phyloP scores from a whole-genome alignment of 2,113 vertebrate genomes.

The Mobula birostris region DNA sequence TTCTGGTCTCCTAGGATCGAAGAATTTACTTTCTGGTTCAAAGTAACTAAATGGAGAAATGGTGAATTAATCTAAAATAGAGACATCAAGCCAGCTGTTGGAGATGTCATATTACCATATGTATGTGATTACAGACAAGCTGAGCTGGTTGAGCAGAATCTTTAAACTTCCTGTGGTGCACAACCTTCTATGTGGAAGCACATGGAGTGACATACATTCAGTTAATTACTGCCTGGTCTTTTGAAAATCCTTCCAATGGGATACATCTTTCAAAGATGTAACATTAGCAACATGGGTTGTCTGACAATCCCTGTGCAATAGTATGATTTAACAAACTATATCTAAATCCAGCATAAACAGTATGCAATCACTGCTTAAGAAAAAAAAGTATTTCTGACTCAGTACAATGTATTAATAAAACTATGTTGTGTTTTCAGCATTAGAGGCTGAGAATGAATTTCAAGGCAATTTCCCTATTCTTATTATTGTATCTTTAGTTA shows the following conservation, averaged over 20 bases:
- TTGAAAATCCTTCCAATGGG: not conserved
- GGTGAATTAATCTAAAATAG: not conserved
- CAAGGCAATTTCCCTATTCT: not conserved
- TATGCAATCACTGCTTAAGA: not conserved
- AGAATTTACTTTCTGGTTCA: not conserved
- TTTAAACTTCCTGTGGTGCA: not conserved
- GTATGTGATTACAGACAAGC: not conserved
- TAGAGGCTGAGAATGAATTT: too few relatives aligned
- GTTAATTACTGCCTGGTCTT: not conserved
- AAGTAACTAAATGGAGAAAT: not conserved
- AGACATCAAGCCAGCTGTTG: not conserved
- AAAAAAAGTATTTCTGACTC: too few relatives aligned
- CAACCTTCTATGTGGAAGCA: not conserved
- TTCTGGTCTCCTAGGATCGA: not conserved
- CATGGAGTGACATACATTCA: not conserved
- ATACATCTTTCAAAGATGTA: not conserved
- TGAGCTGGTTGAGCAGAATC: not conserved
- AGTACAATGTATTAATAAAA: too few relatives aligned
- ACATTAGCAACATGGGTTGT: not conserved
- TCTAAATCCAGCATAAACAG: not conserved
- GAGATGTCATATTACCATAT: not conserved
- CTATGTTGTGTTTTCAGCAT: too few relatives aligned
- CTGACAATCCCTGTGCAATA: not conserved
- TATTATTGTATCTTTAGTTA: not conserved
- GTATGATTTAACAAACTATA: not conserved